Base-by-base conservation (phyloP, 2,113 vertebrate genomes). In the Felis chaus region DNA sequence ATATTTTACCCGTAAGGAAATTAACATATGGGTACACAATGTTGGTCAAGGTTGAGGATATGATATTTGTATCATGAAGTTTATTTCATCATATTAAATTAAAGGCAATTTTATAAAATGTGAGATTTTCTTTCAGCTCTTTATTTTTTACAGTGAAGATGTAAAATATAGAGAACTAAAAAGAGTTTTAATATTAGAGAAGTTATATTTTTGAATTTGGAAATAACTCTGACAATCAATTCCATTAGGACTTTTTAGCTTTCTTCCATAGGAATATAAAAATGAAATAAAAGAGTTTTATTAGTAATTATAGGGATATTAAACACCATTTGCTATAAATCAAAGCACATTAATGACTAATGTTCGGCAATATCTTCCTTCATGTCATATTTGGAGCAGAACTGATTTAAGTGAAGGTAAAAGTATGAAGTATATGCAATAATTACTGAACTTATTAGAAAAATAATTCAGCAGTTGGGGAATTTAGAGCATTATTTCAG, bases 401-500 rank as follows among this genome's bases (percentile, higher is more conserved):
- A 97, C 95, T 93, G 86, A 91, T 93, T 97, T 94, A 95, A 94
- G 63, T 57, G 78, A 94, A 81, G 66, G 41, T 93, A 95, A 92
- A 96, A 82, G 5, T 74, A 93, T 91, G 53, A 97, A 98, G 66
- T 85, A 95, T 96, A n/a, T 74, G 48, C 36, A 94, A 93, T 90
- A 97, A 98, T 97, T 95, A 95, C 66, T 71, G 65, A 97, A 83
- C 78, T 98, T 98, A 97, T 97, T 96, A 94, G 74, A 95, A 97
- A 96, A 97, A 95, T 97, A 95, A 97, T 94, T 97, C 89, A 97
- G 41, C 9, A 82, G 65, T 94, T 87, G 63, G 57, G 96, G 84
- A 94, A 89, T 96, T 97, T 97, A 94, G 88, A 93, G 21, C 31
- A 63, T 81, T 95, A 96, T 94, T 95, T 97, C 9, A 50, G 66